phyloP scores from a whole-genome alignment of 2,113 vertebrate species.

The Thryonomys swinderianus region DNA sequence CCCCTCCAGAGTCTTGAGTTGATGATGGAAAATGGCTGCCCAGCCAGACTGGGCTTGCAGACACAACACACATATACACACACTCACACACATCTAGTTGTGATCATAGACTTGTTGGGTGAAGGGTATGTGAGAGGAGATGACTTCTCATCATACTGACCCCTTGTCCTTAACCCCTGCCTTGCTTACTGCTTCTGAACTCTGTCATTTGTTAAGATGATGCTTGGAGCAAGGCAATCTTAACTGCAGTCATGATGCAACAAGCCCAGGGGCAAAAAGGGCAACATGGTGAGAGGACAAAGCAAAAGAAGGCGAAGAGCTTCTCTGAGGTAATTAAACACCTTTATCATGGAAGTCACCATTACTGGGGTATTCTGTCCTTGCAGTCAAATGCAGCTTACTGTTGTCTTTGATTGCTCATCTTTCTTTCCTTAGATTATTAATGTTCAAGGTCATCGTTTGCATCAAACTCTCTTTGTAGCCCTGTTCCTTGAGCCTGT shows the following conservation, averaged over 20 bases:
- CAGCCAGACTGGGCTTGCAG: not conserved
- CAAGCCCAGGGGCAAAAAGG: not conserved
- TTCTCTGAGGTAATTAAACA: conserved; percentile 27
- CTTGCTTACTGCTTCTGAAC: not conserved
- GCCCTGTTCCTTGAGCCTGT: not conserved
- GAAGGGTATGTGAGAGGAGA: not conserved
- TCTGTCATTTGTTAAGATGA: conserved; percentile 3
- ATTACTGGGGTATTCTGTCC: not conserved
- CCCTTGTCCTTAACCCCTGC: no score
- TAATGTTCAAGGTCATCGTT: conserved; percentile 15
- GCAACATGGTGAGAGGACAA: not conserved
- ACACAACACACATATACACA: not conserved
- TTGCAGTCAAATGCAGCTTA: not conserved
- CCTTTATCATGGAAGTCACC: not conserved
- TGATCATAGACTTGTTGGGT: not conserved
- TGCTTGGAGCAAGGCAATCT: not conserved
- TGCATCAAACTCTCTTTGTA: conserved; percentile 24
- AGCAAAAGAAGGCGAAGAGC: not conserved
- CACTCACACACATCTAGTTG: not conserved
- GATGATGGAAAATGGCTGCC: not conserved
- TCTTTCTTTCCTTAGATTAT: conserved; percentile 43
- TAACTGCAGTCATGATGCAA: not conserved
- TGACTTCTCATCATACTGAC: not conserved
- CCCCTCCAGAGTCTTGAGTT: not conserved
- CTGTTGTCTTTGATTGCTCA: not conserved